These are phyloP conservation scores for Pyrochroa serraticornis DNA, from an alignment of 2,888 invertebrate genomes.

Conservation along the genomic window DNA sequence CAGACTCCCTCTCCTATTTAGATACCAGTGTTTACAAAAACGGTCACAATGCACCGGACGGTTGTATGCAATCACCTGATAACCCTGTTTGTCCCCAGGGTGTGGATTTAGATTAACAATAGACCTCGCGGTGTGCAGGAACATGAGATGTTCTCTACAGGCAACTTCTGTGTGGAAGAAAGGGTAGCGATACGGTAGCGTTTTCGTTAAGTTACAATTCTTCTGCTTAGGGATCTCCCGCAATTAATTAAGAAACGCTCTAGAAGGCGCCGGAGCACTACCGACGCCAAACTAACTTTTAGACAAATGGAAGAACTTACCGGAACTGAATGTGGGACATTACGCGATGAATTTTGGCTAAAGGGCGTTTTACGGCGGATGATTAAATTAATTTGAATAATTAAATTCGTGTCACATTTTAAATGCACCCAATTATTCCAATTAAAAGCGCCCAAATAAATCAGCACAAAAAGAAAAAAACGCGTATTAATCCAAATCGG, in stretches of 20 bases:
- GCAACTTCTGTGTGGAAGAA: conserved; percentile 8
- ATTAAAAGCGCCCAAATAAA: too few relatives aligned
- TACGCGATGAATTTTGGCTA: too few relatives aligned
- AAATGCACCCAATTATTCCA: conserved; percentile 7
- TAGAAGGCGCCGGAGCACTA: not conserved
- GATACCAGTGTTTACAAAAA: conserved; percentile 5
- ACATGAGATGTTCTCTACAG: conserved; percentile 12
- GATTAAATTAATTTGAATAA: conserved; percentile 13
- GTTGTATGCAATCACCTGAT: conserved; percentile 26
- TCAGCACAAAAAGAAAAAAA: too few relatives aligned
- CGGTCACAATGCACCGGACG: conserved; percentile 22
- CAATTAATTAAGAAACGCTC: conserved; percentile 15
- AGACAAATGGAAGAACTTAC: conserved; percentile 35
- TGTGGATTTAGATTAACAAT: conserved; percentile 16
- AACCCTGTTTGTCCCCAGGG: conserved; percentile 14
- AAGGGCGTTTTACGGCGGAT: not conserved
- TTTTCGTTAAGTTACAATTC: conserved; percentile 10
- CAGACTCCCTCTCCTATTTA: conserved; percentile 3
- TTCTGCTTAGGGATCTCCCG: not conserved
- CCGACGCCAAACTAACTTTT: conserved; percentile 9
- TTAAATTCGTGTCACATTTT: conserved; percentile 10
- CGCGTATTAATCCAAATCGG: too few relatives aligned
- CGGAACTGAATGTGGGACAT: conserved; percentile 17
- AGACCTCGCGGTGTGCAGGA: conserved; percentile 6
- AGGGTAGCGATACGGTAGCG: not conserved